Percentiles rank a stretch among this genome's conserved stretches.
These are phyloP conservation scores for Stramonita haemastoma DNA, from an alignment of 2,888 invertebrate genomes.

Conservation along the genomic window DNA sequence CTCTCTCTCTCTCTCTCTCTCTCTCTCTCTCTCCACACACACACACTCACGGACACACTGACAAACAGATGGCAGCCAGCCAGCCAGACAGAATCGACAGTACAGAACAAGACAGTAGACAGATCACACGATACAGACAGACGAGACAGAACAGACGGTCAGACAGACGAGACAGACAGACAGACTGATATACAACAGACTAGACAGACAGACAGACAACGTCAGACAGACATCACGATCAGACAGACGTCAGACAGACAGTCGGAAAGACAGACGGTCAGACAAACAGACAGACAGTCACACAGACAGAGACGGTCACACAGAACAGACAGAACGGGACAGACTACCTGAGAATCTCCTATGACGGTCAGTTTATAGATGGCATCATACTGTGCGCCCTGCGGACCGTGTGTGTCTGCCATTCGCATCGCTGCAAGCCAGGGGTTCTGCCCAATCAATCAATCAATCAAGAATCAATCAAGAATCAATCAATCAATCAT, in stretches of 20 bases:
- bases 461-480: neutral
- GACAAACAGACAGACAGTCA: no score
- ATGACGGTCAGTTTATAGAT: conserved; percentile 44
- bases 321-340: conserved; percentile 41
- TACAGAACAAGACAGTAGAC: neutral
- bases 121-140: neutral
- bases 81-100: neutral
- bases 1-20: no score
- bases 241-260: no score
- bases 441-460: neutral
- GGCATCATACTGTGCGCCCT: conserved; percentile 23
- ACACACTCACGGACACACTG: neutral
- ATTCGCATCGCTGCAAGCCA: neutral
- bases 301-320: no score
- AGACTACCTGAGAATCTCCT: conserved; percentile 42
- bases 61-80: neutral
- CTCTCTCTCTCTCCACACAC: no score
- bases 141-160: neutral
- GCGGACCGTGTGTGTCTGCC: neutral
- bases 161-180: neutral
- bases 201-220: no score
- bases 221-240: no score
- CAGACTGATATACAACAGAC: neutral
- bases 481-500: no score
- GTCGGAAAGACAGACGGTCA: no score